These are phyloP conservation scores for Nyctibius bracteatus DNA, from an alignment of 2,113 vertebrate species.

Conservation along the genomic window DNA sequence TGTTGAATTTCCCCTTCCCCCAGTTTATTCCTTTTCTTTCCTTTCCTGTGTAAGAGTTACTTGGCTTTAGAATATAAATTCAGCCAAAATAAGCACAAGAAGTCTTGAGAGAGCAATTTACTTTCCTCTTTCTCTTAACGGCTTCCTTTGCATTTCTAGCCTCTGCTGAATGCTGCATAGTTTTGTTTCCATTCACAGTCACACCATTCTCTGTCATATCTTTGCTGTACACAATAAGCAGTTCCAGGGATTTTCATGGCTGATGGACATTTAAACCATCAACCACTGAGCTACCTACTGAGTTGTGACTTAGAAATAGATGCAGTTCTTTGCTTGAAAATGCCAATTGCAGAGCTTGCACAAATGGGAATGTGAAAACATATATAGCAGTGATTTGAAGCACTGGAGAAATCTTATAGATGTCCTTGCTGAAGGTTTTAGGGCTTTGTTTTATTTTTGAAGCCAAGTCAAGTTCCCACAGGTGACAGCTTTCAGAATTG, in stretches of 20 bases:
- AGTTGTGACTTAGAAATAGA: background rate
- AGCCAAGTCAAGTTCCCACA: background rate
- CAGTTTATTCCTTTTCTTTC: background rate
- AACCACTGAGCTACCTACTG: background rate
- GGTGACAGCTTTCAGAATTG: background rate
- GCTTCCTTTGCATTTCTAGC: background rate
- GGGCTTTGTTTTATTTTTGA: background rate
- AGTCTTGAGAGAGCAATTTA: background rate
- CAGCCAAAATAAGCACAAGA: background rate
- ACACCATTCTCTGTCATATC: background rate
- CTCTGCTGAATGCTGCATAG: background rate
- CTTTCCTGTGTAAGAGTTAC: background rate
- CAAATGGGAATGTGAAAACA: background rate
- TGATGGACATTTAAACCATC: background rate
- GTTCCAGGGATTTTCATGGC: background rate
- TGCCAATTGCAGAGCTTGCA: background rate
- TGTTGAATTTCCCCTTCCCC: background rate
- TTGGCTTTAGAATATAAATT: background rate
- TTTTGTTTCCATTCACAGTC: background rate
- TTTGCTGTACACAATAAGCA: background rate
- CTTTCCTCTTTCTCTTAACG: background rate
- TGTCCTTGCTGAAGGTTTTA: background rate
- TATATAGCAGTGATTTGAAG: background rate
- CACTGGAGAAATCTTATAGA: background rate
- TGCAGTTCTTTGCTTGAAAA: background rate